Base-by-base conservation (phyloP, 2,797 vertebrate species). In the Gymnoscopelus braueri region DNA sequence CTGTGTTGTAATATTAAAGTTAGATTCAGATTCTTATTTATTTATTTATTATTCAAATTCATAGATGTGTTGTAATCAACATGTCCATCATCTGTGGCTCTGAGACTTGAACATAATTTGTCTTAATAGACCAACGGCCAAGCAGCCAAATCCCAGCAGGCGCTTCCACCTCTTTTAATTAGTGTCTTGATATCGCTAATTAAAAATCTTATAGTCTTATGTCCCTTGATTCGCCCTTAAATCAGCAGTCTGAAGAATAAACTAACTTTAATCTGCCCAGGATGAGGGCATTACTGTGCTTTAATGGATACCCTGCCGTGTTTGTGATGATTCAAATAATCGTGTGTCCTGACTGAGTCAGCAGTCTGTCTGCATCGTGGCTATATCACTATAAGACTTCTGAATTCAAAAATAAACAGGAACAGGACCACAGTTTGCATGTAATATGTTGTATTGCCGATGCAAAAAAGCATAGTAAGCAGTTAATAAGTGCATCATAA, bases 41-140 rank as follows among this genome's bases (percentile, higher is more conserved):
- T n/a, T n/a, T n/a, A n/a, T n/a, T n/a, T n/a, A 35, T 35, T 44
- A 7, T 44, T 44, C 39, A 10, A 82, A 87, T 85, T 87, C 86
- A 93, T 87, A 87, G 68, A 89, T 76, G 89, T 92, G 90, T 91
- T 88, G 91, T 80, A 89, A 91, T 91, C 89, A 88, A 91, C 91
- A 84, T 11, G 1, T 72, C 54, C 75, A 83, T 78, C 84, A 90
- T 88, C 82, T 92, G 85, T 80, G 74, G 54, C 39, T 72, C 62
- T 53, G 44, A 52, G 32, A 59, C 64, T 69, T 80, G 63, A 63
- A 29, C 10, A 2, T 69, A 13, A 8, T 2, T 29, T 10, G 1
- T 44, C 39, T 44, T 44, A 44, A 9, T 44, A 44, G 39, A 44
- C 39, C 39, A 44, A 39, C 12, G 19, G 44, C 23, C 52, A 13